phyloP scores from a whole-genome alignment of 2,888 invertebrate species.

The Conchocele bisecta region DNA sequence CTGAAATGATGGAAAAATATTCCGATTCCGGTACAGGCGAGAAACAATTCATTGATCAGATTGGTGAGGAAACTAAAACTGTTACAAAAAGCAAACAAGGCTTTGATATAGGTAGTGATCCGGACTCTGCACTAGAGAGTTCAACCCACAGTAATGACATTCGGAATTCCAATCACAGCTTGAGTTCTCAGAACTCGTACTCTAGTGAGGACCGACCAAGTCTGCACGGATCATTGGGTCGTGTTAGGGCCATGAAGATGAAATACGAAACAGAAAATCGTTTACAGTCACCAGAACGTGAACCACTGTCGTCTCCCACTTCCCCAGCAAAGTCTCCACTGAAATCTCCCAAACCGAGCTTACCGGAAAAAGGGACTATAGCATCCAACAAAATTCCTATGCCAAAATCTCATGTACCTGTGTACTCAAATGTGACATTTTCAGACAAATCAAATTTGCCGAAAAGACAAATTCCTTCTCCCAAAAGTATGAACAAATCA shows the following conservation, averaged over 20 bases:
- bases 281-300: conserved; percentile 49
- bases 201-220: conserved; percentile 63
- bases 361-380: conserved; percentile 1
- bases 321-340: conserved; percentile 33
- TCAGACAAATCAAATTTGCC: neutral
- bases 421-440: too few species aligned
- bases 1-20: conserved; percentile 72
- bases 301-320: too few species aligned
- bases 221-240: conserved; percentile 59
- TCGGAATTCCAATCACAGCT: conserved; percentile 61
- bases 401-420: conserved; percentile 20
- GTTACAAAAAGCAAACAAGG: neutral
- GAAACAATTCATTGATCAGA: neutral
- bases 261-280: conserved; percentile 68
- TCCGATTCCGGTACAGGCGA: conserved; percentile 58
- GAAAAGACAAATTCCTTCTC: conserved; percentile 4
- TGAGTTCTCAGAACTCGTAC: conserved; percentile 65
- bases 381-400: conserved; percentile 23
- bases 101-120: conserved; percentile 50
- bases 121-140: conserved; percentile 62
- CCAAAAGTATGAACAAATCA: too few species aligned
- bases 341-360: conserved; percentile 34
- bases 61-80: neutral
- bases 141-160: conserved; percentile 66
- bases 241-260: conserved; percentile 69